phyloP scores from a whole-genome alignment of 30 jellyfish, hydroid and myxozoan species.

The Chironex yamaguchii region DNA sequence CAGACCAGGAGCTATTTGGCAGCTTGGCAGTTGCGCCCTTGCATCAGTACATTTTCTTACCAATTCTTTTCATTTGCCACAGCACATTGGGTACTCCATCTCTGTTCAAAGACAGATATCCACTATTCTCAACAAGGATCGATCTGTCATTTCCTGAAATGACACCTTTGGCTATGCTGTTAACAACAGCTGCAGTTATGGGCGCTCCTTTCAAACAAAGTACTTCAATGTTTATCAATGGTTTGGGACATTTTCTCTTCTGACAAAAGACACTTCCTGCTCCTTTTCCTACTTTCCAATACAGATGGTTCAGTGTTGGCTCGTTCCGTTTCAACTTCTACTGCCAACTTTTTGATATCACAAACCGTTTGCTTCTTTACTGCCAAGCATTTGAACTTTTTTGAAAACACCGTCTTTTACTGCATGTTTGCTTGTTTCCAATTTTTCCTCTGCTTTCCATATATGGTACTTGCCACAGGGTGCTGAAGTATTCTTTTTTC shows the following conservation, averaged over 20 bases:
- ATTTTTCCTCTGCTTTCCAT: background rate
- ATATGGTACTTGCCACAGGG: background rate
- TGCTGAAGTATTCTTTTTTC: no score
- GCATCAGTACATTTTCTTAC: constrained; percentile 42
- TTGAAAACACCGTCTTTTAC: background rate
- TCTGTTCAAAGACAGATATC: constrained; percentile 25
- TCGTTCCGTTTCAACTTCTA: no score
- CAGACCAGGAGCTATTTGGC: constrained; percentile 54
- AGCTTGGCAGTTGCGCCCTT: constrained; percentile 41
- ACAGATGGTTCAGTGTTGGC: no score
- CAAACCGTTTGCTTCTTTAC: constrained; percentile 14
- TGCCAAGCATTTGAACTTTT: background rate
- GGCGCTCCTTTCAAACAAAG: constrained; percentile 49
- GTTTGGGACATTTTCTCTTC: constrained; percentile 13
- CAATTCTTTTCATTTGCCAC: constrained; percentile 17
- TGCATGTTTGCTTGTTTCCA: background rate
- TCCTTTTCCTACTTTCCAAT: background rate
- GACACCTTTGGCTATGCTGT: constrained; percentile 18
- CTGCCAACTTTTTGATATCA: no score
- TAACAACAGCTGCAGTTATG: background rate
- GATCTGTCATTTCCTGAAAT: constrained; percentile 43
- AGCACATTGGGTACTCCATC: constrained; percentile 39
- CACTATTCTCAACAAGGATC: constrained; percentile 25
- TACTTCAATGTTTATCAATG: constrained; percentile 7
- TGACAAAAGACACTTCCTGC: background rate